phyloP scores from a whole-genome alignment of 1,140 invertebrate species.

The Papilio aristodemus region DNA sequence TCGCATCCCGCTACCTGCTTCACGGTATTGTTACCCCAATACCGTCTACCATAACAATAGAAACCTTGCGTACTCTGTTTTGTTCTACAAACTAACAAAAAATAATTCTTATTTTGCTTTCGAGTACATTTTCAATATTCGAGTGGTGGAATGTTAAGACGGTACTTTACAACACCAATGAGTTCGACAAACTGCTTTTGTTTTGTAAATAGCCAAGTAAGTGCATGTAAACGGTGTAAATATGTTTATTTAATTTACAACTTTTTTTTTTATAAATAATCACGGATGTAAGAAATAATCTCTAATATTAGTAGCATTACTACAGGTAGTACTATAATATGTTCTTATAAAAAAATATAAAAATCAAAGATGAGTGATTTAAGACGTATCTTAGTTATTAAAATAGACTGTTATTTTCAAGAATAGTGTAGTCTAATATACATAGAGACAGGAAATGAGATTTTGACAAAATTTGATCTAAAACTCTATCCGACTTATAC shows the following conservation, averaged over 20 bases:
- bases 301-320: no score
- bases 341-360: neutral
- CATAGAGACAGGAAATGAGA: neutral
- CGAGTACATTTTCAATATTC: conserved; percentile 53
- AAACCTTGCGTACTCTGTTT: conserved; percentile 64
- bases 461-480: neutral
- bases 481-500: neutral
- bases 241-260: no score
- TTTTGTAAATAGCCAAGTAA: neutral
- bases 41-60: conserved; percentile 53
- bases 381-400: no score
- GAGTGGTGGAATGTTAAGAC: conserved; percentile 49
- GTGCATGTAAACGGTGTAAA: neutral
- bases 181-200: conserved; percentile 31
- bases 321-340: no score
- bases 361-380: no score
- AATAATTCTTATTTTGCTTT: conserved; percentile 45
- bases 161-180: conserved; percentile 33
- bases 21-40: conserved; percentile 58
- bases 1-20: conserved; percentile 72
- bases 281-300: no score
- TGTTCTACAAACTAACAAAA: conserved; percentile 62
- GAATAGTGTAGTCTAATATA: neutral
- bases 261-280: no score
- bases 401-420: no score